Percentiles rank a stretch among this genome's conserved stretches.
Evolutionary conservation across 2,113 vertebrate genomes (phyloP).

Genomic region (Proterorhinus semilunaris): DNA sequence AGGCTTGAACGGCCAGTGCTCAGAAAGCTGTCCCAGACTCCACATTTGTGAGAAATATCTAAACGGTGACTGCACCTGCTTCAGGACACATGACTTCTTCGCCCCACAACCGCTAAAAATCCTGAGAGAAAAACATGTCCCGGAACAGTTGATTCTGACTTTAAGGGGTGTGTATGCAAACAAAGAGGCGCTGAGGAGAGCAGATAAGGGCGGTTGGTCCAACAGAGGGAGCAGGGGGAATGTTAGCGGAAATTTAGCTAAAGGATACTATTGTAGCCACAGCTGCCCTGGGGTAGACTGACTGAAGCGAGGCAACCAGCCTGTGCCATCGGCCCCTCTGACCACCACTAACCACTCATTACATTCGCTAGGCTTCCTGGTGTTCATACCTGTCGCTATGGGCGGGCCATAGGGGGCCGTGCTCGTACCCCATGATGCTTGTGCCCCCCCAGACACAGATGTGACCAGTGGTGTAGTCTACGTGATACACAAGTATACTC

Average conservation of each 20-base stretch:
- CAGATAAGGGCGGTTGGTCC: not conserved
- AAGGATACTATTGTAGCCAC: not conserved
- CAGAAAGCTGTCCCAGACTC: conserved; percentile 54
- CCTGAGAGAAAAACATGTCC: conserved; percentile 45
- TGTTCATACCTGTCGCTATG: too few relatives aligned
- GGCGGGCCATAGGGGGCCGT: too few relatives aligned
- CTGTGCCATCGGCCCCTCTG: too few relatives aligned
- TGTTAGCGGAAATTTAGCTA: not conserved
- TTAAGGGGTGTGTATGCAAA: conserved; percentile 64
- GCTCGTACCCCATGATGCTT: too few relatives aligned
- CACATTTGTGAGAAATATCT: conserved; percentile 68
- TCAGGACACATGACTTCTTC: conserved; percentile 57
- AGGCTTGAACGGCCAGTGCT: conserved; percentile 32
- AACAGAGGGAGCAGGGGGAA: not conserved
- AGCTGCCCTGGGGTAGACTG: too few relatives aligned
- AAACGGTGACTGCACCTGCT: conserved; percentile 55
- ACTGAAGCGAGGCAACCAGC: too few relatives aligned
- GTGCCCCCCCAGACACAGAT: too few relatives aligned
- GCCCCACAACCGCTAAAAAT: conserved; percentile 55
- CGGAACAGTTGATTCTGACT: conserved; percentile 28
- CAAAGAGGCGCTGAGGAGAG: conserved; percentile 42
- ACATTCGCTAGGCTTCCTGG: too few relatives aligned
- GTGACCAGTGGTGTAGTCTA: too few relatives aligned
- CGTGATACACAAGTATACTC: too few relatives aligned
- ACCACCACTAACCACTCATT: too few relatives aligned